These are phyloP conservation scores for Macaria liturata DNA, from an alignment of 2,888 invertebrate species.

Conservation along the genomic window DNA sequence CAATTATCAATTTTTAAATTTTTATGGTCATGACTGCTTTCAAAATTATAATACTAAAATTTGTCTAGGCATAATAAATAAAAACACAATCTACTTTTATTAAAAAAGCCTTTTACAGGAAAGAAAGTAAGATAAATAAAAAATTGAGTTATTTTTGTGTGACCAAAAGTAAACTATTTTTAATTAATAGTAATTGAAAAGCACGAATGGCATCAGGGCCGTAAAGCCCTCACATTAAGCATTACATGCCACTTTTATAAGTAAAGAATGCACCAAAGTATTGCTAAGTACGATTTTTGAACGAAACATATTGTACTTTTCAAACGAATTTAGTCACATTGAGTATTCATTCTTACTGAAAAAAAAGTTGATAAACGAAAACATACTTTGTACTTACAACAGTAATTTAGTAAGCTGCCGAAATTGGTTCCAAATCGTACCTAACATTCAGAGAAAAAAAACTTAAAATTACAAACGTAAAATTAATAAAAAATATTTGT, in stretches of 20 bases:
- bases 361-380: no score
- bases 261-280: constrained; percentile 45
- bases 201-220: constrained; percentile 69
- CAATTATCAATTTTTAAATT: no score
- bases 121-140: neutral
- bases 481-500: constrained; percentile 36
- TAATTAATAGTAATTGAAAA: constrained; percentile 60
- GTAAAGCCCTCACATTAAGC: constrained; percentile 52
- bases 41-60: no score
- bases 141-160: constrained; percentile 34
- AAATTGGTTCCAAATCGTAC: constrained; percentile 34
- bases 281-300: constrained; percentile 24
- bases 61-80: no score
- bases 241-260: constrained; percentile 64
- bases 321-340: no score
- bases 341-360: no score
- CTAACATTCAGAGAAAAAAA: constrained; percentile 30
- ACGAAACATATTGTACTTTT: constrained; percentile 35
- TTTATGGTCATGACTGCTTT: no score
- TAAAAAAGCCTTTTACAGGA: no score
- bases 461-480: constrained; percentile 43
- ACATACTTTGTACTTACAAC: no score
- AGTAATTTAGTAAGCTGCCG: constrained; percentile 30
- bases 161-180: constrained; percentile 40
- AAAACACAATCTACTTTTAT: no score